Base-by-base conservation (phyloP, 1,140 invertebrate genomes). In the Drosophila yakuba region DNA sequence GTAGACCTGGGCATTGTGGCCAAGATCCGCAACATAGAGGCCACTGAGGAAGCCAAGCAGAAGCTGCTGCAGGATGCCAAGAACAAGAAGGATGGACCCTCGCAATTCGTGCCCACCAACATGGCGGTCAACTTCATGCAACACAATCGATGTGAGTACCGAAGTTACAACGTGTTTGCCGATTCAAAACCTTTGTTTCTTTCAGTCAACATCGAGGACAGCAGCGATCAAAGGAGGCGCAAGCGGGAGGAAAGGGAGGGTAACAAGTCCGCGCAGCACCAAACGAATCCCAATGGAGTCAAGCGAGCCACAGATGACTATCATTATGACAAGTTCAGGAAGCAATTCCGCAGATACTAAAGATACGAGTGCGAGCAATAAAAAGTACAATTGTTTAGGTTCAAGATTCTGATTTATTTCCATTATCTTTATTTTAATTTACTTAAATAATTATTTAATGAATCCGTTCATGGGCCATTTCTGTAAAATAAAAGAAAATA, bases 121-220 rank as follows among this genome's bases (percentile, higher is more conserved):
- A 98, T 99, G 96, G 98, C 98, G 51, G 98, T 98, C 1, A 99
- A 99, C 94, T 99, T 99, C 95, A 97, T 98, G 38, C 98, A 99
- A 91, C 98, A 99, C 90, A 98, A 98, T 93, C 94, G 97, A 95
- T 98, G 97, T 97, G 94, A 95, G 90, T 68, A 39, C 11, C 1
- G 5, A 3, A 11, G 14, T 41, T 14, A 32, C 12, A 11, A 10
- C 32, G 20, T 66, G 79, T 2, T 11, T 17, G n/a, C 3, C 1
- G 39, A 78, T 80, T 86, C 48, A 35, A 4, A 38, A 74, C 58
- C n/a, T 10, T 74, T 38, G 73, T 78, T 83, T 67, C 83, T 94
- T 95, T 36, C 82, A 97, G 96, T 97, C 93, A 97, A 97, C 84
- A 96, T 97, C 74, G 96, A 97, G 86, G 95, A 96, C 58, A 78